phyloP scores from a whole-genome alignment of 2,113 vertebrate genomes.

The Emydura subglobosa region DNA sequence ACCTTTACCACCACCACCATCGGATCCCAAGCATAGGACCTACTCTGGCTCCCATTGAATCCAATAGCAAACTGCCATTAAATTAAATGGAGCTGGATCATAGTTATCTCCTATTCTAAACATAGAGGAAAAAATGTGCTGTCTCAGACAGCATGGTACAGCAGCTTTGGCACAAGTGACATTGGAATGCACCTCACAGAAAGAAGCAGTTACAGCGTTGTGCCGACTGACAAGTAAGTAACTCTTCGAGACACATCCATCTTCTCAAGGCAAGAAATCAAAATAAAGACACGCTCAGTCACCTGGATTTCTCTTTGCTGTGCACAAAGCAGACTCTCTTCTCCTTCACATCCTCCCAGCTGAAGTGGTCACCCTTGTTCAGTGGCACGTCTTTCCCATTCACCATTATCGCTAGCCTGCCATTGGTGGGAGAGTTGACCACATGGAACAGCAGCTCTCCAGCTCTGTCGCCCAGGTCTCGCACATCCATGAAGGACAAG shows the following conservation, averaged over 20 bases:
- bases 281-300: background rate
- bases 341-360: conserved; percentile 79
- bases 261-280: background rate
- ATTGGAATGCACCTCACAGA: rapidly evolving
- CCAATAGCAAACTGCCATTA: background rate
- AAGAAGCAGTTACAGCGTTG: background rate
- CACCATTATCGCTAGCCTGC: conserved; percentile 75
- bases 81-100: background rate
- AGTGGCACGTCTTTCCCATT: conserved; percentile 71
- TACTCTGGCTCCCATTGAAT: background rate
- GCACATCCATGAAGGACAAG: conserved; percentile 75
- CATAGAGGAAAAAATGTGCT: background rate
- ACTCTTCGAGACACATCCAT: rapidly evolving
- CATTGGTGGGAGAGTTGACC: conserved; percentile 82
- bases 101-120: background rate
- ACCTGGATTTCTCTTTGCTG: conserved; percentile 85
- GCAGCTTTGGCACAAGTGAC: rapidly evolving
- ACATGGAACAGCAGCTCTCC: conserved; percentile 81
- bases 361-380: conserved; percentile 79
- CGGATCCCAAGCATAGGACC: background rate
- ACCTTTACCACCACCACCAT: background rate
- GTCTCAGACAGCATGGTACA: rapidly evolving
- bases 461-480: conserved; percentile 58
- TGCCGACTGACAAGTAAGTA: background rate
- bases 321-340: conserved; percentile 86